Percentiles rank a stretch among this genome's conserved stretches.
These are phyloP conservation scores for Tetragnatha versicolor DNA, from an alignment of 1,140 invertebrate species.

Conservation along the genomic window DNA sequence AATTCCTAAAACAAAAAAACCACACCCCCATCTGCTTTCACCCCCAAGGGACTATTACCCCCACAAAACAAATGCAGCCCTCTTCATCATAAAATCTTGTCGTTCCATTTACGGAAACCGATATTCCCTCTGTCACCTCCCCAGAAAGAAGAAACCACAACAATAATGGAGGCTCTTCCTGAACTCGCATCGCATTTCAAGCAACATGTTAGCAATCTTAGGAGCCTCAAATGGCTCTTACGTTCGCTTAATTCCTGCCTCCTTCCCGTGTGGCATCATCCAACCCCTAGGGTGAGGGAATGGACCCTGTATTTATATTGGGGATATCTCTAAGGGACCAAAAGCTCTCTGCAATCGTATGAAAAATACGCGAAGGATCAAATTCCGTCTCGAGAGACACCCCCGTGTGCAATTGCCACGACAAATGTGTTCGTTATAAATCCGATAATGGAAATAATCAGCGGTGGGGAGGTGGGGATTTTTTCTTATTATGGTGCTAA, in stretches of 20 bases:
- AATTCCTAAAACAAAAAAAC: too few relatives aligned
- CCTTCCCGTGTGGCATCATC: neutral
- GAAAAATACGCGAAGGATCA: constrained; percentile 27
- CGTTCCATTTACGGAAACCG: constrained; percentile 15
- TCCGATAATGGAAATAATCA: too few relatives aligned
- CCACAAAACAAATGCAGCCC: neutral
- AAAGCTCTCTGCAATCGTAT: constrained; percentile 11
- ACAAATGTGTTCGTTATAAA: too few relatives aligned
- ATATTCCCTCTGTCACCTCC: neutral
- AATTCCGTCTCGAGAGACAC: constrained; percentile 8
- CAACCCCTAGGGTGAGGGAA: neutral
- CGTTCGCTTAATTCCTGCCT: constrained; percentile 23
- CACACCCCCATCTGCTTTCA: too few relatives aligned
- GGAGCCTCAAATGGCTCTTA: constrained; percentile 26
- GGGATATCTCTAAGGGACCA: neutral
- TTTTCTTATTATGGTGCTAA: too few relatives aligned
- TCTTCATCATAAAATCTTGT: constrained; percentile 22
- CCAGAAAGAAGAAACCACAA: constrained; percentile 16
- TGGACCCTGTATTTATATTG: constrained; percentile 25
- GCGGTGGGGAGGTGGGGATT: too few relatives aligned
- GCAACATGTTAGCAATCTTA: constrained; percentile 24
- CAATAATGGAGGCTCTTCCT: constrained; percentile 8
- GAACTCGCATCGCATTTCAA: constrained; percentile 4
- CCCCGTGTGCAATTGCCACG: too few relatives aligned
- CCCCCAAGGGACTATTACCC: neutral